Conservation (phyloP, 2,797 vertebrate genomes). For the Selene dorsalis region DNA sequence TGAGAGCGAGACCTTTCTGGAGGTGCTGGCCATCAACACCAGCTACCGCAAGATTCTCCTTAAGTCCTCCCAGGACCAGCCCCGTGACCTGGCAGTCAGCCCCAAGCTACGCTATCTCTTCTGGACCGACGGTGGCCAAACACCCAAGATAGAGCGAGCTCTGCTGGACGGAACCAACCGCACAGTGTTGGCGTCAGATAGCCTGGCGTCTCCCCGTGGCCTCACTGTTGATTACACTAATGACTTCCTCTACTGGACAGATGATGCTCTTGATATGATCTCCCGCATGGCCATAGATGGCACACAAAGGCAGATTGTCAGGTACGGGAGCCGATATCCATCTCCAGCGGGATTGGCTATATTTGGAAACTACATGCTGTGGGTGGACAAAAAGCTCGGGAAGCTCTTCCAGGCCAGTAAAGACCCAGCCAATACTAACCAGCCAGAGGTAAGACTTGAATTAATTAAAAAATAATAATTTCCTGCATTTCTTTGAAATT, state of each 20-base stretch:
- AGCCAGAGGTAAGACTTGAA: slow-evolving; percentile 77
- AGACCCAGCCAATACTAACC: slow-evolving; percentile 84
- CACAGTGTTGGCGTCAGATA: slow-evolving; percentile 90
- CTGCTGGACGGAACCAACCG: slow-evolving; percentile 93
- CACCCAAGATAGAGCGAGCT: slow-evolving; percentile 92
- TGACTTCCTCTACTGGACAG: slow-evolving; percentile 92
- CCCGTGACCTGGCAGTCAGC: slow-evolving; percentile 89
- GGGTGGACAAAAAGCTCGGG: slow-evolving; percentile 93
- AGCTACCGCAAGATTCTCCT: slow-evolving; percentile 89
- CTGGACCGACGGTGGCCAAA: slow-evolving; percentile 94
- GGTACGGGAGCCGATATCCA: slow-evolving; percentile 91
- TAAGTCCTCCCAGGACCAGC: slow-evolving; percentile 88
- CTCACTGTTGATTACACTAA: slow-evolving; percentile 89
- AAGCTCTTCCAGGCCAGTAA: slow-evolving; percentile 93
- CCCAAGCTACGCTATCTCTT: slow-evolving; percentile 92
- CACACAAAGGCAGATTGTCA: slow-evolving; percentile 87
- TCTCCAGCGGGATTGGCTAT: slow-evolving; percentile 90
- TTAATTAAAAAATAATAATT: too few relatives aligned
- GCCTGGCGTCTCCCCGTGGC: slow-evolving; percentile 90
- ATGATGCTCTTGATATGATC: slow-evolving; percentile 93
- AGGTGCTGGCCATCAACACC: slow-evolving; percentile 91
- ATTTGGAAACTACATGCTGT: slow-evolving; percentile 91
- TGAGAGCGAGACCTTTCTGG: slow-evolving; percentile 88
- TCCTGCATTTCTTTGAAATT: not conserved
- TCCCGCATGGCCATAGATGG: slow-evolving; percentile 88